These are phyloP conservation scores for Tribolium freemani DNA, from an alignment of 2,888 invertebrate species.

Conservation along the genomic window DNA sequence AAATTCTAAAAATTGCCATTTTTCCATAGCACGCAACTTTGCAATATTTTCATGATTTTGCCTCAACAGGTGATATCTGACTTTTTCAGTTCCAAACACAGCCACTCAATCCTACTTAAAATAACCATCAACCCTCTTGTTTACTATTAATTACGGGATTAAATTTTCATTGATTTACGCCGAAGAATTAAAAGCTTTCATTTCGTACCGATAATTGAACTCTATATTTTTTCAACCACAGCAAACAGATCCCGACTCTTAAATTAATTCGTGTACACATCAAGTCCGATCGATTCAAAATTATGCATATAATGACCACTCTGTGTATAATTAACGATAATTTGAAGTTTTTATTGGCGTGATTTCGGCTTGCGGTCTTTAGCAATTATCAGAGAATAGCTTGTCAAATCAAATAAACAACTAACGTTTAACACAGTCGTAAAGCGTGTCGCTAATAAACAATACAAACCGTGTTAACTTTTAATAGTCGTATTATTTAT, in stretches of 20 bases:
- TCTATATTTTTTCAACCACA: not conserved
- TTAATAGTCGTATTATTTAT: constrained; percentile 31
- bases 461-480: constrained; percentile 12
- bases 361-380: constrained; percentile 9
- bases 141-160: constrained; percentile 32
- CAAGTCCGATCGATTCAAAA: no score
- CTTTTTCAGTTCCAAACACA: constrained; percentile 22
- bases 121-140: constrained; percentile 25
- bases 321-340: not conserved
- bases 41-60: constrained; percentile 22
- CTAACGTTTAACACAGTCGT: constrained; percentile 22
- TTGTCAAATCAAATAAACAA: constrained; percentile 28
- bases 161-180: constrained; percentile 24
- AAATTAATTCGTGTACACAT: not conserved
- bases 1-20: not conserved
- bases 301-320: not conserved
- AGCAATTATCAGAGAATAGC: constrained; percentile 4
- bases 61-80: constrained; percentile 38
- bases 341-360: not conserved
- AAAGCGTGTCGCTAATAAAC: constrained; percentile 25
- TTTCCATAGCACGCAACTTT: constrained; percentile 30
- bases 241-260: not conserved
- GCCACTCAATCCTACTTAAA: constrained; percentile 16
- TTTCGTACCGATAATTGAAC: not conserved
- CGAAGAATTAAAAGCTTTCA: constrained; percentile 6